phyloP scores from a whole-genome alignment of 2,888 invertebrate species.

The Nephrotoma flavescens region DNA sequence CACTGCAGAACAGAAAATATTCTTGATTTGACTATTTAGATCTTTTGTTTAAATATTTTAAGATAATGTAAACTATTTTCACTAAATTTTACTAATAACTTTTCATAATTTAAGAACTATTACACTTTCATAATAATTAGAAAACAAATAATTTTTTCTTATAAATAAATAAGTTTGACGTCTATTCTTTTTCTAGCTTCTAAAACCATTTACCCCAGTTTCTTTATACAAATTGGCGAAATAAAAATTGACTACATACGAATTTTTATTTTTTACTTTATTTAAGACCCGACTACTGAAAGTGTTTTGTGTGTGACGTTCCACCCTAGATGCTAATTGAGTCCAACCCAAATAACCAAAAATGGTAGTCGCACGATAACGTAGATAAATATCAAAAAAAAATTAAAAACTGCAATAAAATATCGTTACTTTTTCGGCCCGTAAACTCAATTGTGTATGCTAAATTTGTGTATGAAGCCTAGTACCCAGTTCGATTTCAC shows the following conservation, averaged over 20 bases:
- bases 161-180: not conserved
- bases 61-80: not conserved
- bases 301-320: not conserved
- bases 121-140: not conserved
- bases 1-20: not conserved
- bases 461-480: no score
- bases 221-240: not conserved
- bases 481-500: no score
- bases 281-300: not conserved
- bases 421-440: no score
- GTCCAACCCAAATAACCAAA: not conserved
- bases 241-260: not conserved
- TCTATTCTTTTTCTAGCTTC: not conserved
- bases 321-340: no score
- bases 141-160: not conserved
- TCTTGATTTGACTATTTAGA: not conserved
- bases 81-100: not conserved
- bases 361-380: no score
- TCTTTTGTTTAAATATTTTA: not conserved
- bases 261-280: not conserved
- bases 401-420: no score
- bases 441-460: no score
- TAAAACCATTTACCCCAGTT: not conserved
- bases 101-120: not conserved
- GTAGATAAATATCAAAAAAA: no score